Evolutionary conservation across 2,888 invertebrate genomes (phyloP).

Genomic region (Chydorus sphaericus): DNA sequence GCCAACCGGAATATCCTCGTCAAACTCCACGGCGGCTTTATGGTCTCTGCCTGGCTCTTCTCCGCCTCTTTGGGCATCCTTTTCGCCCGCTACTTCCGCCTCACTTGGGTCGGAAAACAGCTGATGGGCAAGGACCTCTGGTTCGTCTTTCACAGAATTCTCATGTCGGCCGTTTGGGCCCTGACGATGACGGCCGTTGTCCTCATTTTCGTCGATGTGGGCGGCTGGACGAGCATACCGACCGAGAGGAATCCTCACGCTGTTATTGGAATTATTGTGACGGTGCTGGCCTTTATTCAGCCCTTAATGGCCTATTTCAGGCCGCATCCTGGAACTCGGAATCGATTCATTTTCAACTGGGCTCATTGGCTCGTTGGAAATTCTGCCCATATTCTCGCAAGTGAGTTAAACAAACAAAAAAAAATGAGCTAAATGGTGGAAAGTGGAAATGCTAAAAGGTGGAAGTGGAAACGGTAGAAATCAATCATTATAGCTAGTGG

Average conservation of each 20-base stretch:
- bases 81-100: constrained; percentile 72
- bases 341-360: constrained; percentile 78
- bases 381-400: constrained; percentile 67
- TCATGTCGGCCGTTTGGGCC: constrained; percentile 68
- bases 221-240: constrained; percentile 42
- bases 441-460: no score
- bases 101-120: constrained; percentile 70
- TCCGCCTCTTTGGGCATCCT: constrained; percentile 73
- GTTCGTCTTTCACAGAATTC: constrained; percentile 82
- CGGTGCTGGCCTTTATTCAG: constrained; percentile 60
- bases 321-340: constrained; percentile 66
- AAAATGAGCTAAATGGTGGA: no score
- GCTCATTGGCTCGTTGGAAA: constrained; percentile 79
- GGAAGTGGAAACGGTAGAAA: no score
- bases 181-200: constrained; percentile 63
- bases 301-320: constrained; percentile 76
- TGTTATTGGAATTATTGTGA: constrained; percentile 62
- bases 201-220: constrained; percentile 65
- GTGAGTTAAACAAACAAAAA: constrained; percentile 41
- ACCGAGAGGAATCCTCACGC: constrained; percentile 64
- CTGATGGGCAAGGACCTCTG: constrained; percentile 78
- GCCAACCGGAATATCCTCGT: constrained; percentile 26
- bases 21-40: constrained; percentile 67
- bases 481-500: no score
- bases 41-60: constrained; percentile 79